Conservation (phyloP, 2,113 vertebrate genomes). For the Miniopterus natalensis region DNA sequence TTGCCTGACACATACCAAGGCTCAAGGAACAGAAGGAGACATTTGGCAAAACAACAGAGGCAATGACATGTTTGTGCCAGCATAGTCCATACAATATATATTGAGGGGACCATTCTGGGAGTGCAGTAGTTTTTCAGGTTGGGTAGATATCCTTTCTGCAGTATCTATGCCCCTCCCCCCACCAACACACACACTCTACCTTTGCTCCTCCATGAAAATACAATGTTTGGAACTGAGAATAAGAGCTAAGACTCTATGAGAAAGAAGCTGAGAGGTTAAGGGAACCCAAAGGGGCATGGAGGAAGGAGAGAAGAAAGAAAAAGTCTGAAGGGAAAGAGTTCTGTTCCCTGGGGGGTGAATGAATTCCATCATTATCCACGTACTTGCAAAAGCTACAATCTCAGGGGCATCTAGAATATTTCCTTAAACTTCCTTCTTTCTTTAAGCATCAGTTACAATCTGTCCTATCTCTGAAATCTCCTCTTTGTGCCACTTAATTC, state of each 20-base stretch:
- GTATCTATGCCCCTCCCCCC: not conserved
- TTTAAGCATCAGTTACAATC: not conserved
- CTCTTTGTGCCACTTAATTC: not conserved
- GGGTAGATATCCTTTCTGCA: not conserved
- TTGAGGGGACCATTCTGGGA: not conserved
- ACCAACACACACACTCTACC: not conserved
- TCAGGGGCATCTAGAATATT: not conserved
- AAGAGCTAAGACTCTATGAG: not conserved
- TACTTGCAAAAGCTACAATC: not conserved
- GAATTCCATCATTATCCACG: not conserved
- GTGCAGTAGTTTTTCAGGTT: not conserved
- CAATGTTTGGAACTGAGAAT: not conserved
- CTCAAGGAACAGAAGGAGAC: not conserved
- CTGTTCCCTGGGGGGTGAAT: not conserved
- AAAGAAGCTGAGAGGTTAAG: not conserved
- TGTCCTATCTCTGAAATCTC: not conserved
- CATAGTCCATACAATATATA: not conserved
- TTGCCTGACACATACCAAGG: not conserved
- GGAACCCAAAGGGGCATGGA: not conserved
- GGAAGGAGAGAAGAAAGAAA: not conserved
- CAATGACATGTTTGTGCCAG: not conserved
- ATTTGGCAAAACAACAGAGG: conserved; percentile 31
- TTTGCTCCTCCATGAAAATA: not conserved
- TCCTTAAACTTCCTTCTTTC: not conserved
- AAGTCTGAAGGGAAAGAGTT: not conserved